Evolutionary conservation across 2,113 vertebrate species (phyloP), one percentile per base, ranked within the genome.

Genomic region (Muntiacus reevesi): DNA sequence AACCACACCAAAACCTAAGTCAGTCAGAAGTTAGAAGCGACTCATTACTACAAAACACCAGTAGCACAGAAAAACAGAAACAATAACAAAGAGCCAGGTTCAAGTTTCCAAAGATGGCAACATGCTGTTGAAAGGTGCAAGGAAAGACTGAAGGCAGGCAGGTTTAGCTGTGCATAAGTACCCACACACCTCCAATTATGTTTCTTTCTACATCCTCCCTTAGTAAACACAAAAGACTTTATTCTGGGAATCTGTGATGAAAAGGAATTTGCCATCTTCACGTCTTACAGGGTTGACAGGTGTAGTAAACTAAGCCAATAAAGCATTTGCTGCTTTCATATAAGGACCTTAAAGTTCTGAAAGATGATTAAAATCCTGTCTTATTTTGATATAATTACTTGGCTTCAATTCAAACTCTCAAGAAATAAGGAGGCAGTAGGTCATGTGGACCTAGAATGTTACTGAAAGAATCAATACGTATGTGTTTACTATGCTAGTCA

Each of bases 261-360:
- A 95, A 97, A 91, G 91, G 82, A 67, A 71, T 81, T 45, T 59
- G 36, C 27, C 21, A 45, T 62, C 43, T 88, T 95, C 45, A 71
- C 19, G 13, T 62, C 82, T 91, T 90, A 98, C 55, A 93, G 83
- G 71, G 50, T 76, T 87, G 64, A 85, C 85, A 87, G 95, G 91
- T 94, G 43, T 88, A 23, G 33, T 11, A 47, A 50, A 25, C 85
- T 45, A 62, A 92, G 50, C 6, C 88, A 92, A 59, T 16, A 47
- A 85, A 95, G 60, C 64, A 78, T 40, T 76, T n/a, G 87, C 33
- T 59, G 81, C 76, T 97, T 96, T 87, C 55, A 59, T 43, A n/a
- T 11, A 33, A 87, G 16, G 52, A 84, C 14, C 64, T 79, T 62
- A 43, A 59, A 95, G 43, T 92, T 95, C 87, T 88, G 45, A 92